Base-by-base conservation (phyloP, 2,888 invertebrate genomes). In the Mesorhabditis spiculigera region DNA sequence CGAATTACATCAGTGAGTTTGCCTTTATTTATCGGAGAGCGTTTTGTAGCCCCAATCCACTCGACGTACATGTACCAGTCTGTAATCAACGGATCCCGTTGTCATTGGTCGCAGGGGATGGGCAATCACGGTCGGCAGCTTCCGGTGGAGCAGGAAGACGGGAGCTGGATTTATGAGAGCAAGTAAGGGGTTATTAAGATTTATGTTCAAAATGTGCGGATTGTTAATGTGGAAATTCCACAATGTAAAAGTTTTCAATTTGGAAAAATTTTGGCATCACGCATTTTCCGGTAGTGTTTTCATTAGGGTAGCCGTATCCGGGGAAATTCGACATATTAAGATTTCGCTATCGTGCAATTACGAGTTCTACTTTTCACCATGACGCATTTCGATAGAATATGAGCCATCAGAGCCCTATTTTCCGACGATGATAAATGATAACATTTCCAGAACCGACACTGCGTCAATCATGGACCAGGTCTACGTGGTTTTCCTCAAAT, bases 401-500 rank as follows among this genome's bases (percentile, higher is more conserved):
- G 28, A 28, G 28, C 28, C 28, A 28, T 28, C 28, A 28, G 28
- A 28, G 28, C 28, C 28, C 28, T 28, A 28, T 28, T 28, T 28
- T 28, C 28, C 28, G 28, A 28, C 28, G 28, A 28, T 28, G 28
- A 28, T 28, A 28, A 45, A 61, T 16, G 70, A 66, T 13, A 13
- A 43, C 43, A 42, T 10, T 67, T 70, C 44, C 71, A 72, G 73
- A 44, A 45, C 65, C 45, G 66, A 66, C 28, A 43, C 28, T 10
- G 67, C 63, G 5, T 62, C 71, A 10, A 69, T 75, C 44, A 68
- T 75, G 84, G 97, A 93, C 89, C 93, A 91, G 81, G 90, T 94
- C 4, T 98, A 95, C 89, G 95, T 98, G 58, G 94, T 95, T 58
- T 92, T 93, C 86, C 90, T 94, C 84, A 91, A 92, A 84, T 94